Evolutionary conservation across 1,140 invertebrate species (phyloP), one percentile per base, ranked within the genome.

Genomic region (Sitobion miscanthi): DNA sequence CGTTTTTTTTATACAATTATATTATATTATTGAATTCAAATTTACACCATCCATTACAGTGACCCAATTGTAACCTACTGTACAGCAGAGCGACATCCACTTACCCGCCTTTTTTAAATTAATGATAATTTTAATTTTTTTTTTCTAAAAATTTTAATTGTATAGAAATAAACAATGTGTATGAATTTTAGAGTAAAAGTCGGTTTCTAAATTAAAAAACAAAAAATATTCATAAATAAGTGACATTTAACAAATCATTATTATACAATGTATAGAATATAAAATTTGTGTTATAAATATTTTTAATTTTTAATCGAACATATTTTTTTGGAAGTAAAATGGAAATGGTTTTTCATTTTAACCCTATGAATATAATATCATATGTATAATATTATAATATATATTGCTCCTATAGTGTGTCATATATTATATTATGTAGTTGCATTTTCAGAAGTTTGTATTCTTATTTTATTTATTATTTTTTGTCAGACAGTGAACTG

Each of bases 381-480:
- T 25, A 9, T 54, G 21, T 57, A 62, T 42, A 42, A 42, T 62
- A 57, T 57, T 25, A 4, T 42, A 42, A 42, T 54, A 54, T 57
- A 62, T 62, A 57, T 57, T 25, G 23, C 23, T 62, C 57, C 9
- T 7, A 62, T 62, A 62, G 57, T 62, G 25, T 25, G 57, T 69
- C 62, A 30, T 69, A n/a, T 62, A 30, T 3, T 62, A 77, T 77
- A 69, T n/a, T 38, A 38, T 83, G 35, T 83, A 83, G 38, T 83
- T 38, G 4, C 23, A 3, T 86, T 45, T 42, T 86, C 83, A 25
- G 21, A 83, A 83, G 83, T 86, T 17, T 86, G 25, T 86, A 35
- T 87, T 87, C 45, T 87, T 49, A 30, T 87, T 49, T 30, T 20
- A 49, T 49, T 87, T 87, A 49, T 87, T 87, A 87, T 87, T 87